Percentiles rank a stretch among this genome's conserved stretches.
These are phyloP conservation scores for Iphiclides podalirius DNA, from an alignment of 2,888 invertebrate genomes.

Conservation along the genomic window DNA sequence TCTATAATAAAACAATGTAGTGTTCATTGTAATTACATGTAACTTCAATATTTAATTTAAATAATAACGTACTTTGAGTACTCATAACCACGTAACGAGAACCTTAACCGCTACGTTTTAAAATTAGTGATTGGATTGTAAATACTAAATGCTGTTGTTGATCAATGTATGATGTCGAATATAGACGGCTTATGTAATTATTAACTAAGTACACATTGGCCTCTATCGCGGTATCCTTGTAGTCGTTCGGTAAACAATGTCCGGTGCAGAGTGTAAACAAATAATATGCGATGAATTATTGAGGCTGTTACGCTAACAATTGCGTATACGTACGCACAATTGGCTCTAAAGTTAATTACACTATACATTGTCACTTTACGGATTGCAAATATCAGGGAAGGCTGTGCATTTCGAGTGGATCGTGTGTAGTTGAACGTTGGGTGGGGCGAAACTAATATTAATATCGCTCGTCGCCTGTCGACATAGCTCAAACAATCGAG, in stretches of 20 bases:
- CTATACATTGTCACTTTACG: constrained; percentile 28
- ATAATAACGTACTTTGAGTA: no score
- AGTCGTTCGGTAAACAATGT: constrained; percentile 66
- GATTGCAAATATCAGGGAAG: constrained; percentile 9
- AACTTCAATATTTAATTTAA: no score
- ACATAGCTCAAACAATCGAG: constrained; percentile 41
- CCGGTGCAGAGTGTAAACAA: constrained; percentile 64
- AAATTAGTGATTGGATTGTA: constrained; percentile 9
- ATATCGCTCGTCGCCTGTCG: constrained; percentile 5
- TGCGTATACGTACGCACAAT: constrained; percentile 36
- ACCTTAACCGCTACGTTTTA: no score
- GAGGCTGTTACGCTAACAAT: constrained; percentile 42
- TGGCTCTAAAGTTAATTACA: constrained; percentile 37
- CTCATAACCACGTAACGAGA: no score
- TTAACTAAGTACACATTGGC: constrained; percentile 65
- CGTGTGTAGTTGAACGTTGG: constrained; percentile 7
- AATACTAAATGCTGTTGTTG: constrained; percentile 43
- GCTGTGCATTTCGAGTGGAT: constrained; percentile 8
- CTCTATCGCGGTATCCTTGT: constrained; percentile 70
- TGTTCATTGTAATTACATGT: no score
- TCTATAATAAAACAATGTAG: no score
- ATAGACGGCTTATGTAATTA: constrained; percentile 67
- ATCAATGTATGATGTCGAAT: constrained; percentile 55
- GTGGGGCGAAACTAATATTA: constrained; percentile 8
- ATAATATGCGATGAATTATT: constrained; percentile 65